These are phyloP conservation scores for Lasioglossum leucozonium DNA, from an alignment of 2,888 invertebrate genomes.

Conservation along the genomic window DNA sequence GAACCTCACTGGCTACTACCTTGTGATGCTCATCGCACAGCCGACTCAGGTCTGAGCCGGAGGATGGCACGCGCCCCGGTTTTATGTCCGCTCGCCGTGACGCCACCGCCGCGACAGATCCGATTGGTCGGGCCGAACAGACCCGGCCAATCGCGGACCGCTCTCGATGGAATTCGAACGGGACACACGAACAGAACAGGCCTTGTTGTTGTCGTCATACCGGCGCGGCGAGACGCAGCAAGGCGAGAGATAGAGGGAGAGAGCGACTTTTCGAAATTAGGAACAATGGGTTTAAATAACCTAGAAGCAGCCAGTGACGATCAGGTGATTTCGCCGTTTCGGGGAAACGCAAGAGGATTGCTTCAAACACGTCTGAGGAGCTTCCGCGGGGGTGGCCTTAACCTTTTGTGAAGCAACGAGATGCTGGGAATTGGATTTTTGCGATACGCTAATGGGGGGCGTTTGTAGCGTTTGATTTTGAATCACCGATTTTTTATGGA, in stretches of 20 bases:
- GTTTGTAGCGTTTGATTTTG: not conserved
- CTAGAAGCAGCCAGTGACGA: constrained; percentile 34
- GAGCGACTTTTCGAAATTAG: constrained; percentile 44
- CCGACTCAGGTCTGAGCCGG: constrained; percentile 79
- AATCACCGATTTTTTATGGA: not conserved
- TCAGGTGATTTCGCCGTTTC: constrained; percentile 9
- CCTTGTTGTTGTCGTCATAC: constrained; percentile 38
- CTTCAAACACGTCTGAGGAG: not conserved
- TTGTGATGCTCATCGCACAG: constrained; percentile 76
- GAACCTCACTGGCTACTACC: constrained; percentile 74
- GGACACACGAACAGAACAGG: constrained; percentile 54
- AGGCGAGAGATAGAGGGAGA: too few species aligned
- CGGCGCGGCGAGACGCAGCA: constrained; percentile 61
- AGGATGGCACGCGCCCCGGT: constrained; percentile 70
- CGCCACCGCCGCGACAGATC: constrained; percentile 73
- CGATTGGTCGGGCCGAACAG: constrained; percentile 72
- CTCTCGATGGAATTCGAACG: constrained; percentile 72
- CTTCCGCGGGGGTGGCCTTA: not conserved
- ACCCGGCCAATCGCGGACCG: constrained; percentile 83
- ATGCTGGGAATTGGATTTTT: not conserved
- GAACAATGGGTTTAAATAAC: constrained; percentile 68
- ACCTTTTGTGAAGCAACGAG: not conserved
- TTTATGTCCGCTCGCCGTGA: constrained; percentile 76
- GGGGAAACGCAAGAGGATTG: not conserved
- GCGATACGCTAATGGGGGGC: not conserved